These are phyloP conservation scores for Gallirallus australis DNA, from an alignment of 2,797 vertebrate species.

Conservation along the genomic window DNA sequence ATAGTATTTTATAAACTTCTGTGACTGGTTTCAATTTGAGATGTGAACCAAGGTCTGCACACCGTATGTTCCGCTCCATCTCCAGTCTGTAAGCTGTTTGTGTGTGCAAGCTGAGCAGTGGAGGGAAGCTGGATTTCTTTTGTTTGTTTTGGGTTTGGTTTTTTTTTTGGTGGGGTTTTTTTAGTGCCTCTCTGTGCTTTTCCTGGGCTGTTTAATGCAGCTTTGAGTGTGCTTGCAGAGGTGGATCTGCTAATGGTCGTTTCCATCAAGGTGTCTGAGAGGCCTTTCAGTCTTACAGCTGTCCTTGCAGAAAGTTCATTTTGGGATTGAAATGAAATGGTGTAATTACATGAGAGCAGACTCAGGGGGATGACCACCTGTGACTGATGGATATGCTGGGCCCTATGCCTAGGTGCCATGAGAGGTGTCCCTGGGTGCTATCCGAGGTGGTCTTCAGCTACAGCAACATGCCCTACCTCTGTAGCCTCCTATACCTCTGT, in stretches of 20 bases:
- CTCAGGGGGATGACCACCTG: accelerated
- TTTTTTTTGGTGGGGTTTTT: not conserved
- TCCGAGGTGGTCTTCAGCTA: not conserved
- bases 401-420: not conserved
- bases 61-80: not conserved
- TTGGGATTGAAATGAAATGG: not conserved
- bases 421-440: not conserved
- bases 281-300: not conserved
- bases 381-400: not conserved
- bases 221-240: not conserved
- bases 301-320: not conserved
- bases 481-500: accelerated
- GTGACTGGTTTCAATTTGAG: not conserved
- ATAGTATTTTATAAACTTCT: not conserved
- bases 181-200: not conserved
- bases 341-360: accelerated
- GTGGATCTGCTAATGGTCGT: accelerated
- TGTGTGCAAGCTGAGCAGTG: not conserved
- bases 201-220: not conserved
- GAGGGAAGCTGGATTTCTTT: not conserved
- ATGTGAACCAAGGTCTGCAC: not conserved
- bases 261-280: not conserved
- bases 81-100: not conserved
- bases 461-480: not conserved
- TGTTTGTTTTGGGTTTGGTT: too few relatives aligned